Evolutionary conservation across 2,888 invertebrate species (phyloP).

Genomic region (Eupeodes latifasciatus): DNA sequence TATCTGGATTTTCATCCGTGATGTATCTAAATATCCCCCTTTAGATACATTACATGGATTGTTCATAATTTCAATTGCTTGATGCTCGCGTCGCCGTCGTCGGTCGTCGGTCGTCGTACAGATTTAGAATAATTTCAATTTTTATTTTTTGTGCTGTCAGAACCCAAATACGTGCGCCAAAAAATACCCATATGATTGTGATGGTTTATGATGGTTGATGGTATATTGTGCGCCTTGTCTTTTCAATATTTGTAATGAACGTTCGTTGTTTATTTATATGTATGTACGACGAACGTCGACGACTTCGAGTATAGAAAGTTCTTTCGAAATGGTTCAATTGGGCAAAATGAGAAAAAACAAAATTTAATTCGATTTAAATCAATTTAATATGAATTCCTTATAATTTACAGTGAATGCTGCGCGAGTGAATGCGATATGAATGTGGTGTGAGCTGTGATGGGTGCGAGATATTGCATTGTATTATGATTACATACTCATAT

Average conservation of each 20-base stretch:
- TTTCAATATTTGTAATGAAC: slow-evolving; percentile 27
- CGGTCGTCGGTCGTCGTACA: slow-evolving; percentile 40
- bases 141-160: slow-evolving; percentile 44
- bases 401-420: slow-evolving; percentile 47
- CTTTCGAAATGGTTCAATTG: slow-evolving; percentile 29
- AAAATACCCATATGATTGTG: slow-evolving; percentile 36
- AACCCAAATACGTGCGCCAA: slow-evolving; percentile 55
- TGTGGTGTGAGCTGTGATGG: background rate
- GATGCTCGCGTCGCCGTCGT: slow-evolving; percentile 12
- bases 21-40: slow-evolving; percentile 1
- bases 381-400: slow-evolving; percentile 73
- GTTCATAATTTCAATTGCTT: slow-evolving; percentile 71
- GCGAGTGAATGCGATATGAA: slow-evolving; percentile 6
- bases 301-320: background rate
- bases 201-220: slow-evolving; percentile 4
- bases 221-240: slow-evolving; percentile 27
- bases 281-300: background rate
- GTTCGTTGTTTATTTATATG: slow-evolving; percentile 32
- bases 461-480: background rate
- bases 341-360: slow-evolving; percentile 37
- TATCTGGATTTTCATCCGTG: background rate
- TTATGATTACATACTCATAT: background rate
- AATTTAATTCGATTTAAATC: slow-evolving; percentile 75
- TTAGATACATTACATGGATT: slow-evolving; percentile 60
- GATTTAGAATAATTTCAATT: slow-evolving; percentile 71